Base-by-base conservation (phyloP, 2,113 vertebrate species). In the Chloropsis cyanopogon region DNA sequence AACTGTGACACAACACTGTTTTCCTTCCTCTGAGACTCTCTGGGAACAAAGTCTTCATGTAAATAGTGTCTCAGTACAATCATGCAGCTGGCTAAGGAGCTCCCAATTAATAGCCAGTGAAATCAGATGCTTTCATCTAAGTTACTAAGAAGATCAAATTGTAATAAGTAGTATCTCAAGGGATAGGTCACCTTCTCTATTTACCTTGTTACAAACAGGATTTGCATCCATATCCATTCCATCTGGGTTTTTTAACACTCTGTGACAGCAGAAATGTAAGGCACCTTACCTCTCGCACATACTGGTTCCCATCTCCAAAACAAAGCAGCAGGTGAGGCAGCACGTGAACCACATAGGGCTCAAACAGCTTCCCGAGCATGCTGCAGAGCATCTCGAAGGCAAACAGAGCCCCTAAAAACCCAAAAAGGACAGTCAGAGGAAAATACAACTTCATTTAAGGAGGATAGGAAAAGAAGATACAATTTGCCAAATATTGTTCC, bases 301-400 rank as follows among this genome's bases (percentile, higher is more conserved):
- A 99, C 97, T 99, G 99, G 97, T 99, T 99, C 54, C 99, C 99
- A 26, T 99, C 99, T 95, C 99, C 99, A 41, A 99, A 99, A 96
- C 99, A 99, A 71, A 99, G 98, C 86, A 99, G 97, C 80, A 99
- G 97, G 89, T 99, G 99, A 61, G 99, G 99, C 59, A 99, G 97
- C 44, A 99, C 99, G 1, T 99, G 99, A 68, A 99, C 99, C 92
- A 99, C 99, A 0, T 99, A 99, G 0, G 99, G 99, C 96, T 99
- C 99, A 68, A 99, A 99, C 49, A 99, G 98, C 97, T 99, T 99
- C 76, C 99, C 99, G 78, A 99, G 97, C 99, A 99, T 99, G 97
- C 98, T 99, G 80, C 99, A 99, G 73, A 99, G 98, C 99, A 99
- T 99, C 98, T 99, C 99, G 0, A 99, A 99, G 69, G 99, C 99